Percentiles rank a stretch among this genome's conserved stretches.
Evolutionary conservation across 2,113 vertebrate species (phyloP).

Genomic region (Lipophrys pholis): DNA sequence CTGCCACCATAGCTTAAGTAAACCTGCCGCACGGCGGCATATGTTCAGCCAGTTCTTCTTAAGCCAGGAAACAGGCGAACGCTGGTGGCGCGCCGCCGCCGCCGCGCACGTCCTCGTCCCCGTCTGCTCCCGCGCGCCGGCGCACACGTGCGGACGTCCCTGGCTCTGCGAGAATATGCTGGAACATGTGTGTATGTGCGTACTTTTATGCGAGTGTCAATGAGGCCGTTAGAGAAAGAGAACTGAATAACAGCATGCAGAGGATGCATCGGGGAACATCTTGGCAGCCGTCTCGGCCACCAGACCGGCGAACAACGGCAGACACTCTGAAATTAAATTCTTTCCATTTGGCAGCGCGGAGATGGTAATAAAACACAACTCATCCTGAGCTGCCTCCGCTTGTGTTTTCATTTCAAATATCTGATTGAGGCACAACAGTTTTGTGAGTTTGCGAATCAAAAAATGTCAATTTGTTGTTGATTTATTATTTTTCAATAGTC

Average conservation of each 20-base stretch:
- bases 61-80: no score
- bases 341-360: constrained; percentile 14
- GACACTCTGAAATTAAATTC: constrained; percentile 13
- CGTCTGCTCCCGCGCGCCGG: constrained; percentile 33
- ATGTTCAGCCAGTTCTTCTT: neutral
- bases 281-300: constrained; percentile 29
- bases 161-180: constrained; percentile 46
- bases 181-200: neutral
- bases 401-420: neutral
- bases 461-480: no score
- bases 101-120: neutral
- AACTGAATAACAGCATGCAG: constrained; percentile 24
- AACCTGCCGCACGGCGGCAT: constrained; percentile 14
- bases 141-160: neutral
- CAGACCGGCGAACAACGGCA: constrained; percentile 25
- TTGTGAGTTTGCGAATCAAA: no score
- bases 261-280: constrained; percentile 26
- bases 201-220: constrained; percentile 15
- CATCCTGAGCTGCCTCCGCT: neutral
- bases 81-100: no score
- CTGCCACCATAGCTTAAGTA: constrained; percentile 41
- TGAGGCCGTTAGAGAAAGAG: constrained; percentile 16
- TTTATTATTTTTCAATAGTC: no score
- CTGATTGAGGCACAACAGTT: neutral
- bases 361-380: neutral